Conservation (phyloP, 2,113 vertebrate genomes). For the Antechinus flavipes region DNA sequence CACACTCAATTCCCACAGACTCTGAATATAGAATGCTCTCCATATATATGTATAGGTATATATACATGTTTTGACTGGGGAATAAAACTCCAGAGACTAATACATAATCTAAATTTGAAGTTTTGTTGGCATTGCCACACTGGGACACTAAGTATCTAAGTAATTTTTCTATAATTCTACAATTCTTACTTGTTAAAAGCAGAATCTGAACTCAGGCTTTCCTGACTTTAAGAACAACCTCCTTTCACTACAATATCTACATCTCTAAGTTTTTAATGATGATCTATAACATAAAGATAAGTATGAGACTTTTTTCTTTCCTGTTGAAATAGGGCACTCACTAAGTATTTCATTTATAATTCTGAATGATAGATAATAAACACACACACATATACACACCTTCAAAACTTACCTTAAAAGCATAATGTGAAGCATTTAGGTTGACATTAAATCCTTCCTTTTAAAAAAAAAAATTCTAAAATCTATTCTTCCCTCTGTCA, state of each 20-base stretch:
- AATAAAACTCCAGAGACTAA: neutral
- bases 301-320: neutral
- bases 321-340: slow-evolving; percentile 9
- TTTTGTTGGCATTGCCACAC: neutral
- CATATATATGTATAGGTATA: neutral
- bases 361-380: neutral
- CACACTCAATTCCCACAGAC: too few relatives aligned
- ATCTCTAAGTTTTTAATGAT: neutral
- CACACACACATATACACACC: neutral
- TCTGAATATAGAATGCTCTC: too few relatives aligned
- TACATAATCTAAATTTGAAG: neutral
- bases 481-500: neutral
- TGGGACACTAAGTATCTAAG: neutral
- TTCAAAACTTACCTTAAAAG: neutral
- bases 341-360: slow-evolving; percentile 14
- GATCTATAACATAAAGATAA: neutral
- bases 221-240: neutral
- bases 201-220: neutral
- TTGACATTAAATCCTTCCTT: neutral
- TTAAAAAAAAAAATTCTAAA: neutral
- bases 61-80: neutral
- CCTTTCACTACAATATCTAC: neutral
- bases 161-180: neutral
- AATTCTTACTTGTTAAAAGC: neutral
- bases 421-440: neutral